A percentile compares a stretch with the other conserved stretches of the same genome.
phyloP scores from a whole-genome alignment of 2,797 vertebrate species.

The Crenuchus spilurus region DNA sequence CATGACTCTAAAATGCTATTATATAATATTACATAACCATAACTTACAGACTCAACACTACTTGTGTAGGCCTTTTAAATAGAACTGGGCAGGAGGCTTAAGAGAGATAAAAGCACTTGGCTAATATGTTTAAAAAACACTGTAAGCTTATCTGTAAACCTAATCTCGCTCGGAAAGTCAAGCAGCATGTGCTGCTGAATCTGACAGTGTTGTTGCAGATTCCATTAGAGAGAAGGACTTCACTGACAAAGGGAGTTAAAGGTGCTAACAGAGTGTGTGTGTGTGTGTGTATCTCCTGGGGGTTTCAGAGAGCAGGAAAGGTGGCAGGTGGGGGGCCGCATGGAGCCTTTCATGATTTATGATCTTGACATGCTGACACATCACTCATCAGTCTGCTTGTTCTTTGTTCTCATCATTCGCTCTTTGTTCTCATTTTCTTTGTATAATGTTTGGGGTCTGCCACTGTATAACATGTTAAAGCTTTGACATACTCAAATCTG shows the following conservation, averaged over 20 bases:
- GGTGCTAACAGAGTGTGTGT: background rate
- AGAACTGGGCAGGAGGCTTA: background rate
- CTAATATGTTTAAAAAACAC: background rate
- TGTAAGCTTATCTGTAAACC: background rate
- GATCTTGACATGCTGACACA: constrained; percentile 37
- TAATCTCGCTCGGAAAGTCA: background rate
- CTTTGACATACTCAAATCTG: background rate
- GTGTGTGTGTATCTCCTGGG: background rate
- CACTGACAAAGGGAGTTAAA: background rate
- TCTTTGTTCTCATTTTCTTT: background rate
- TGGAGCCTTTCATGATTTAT: constrained; percentile 30
- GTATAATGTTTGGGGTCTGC: background rate
- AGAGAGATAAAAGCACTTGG: background rate
- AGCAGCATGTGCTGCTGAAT: background rate
- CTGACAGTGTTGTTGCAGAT: background rate
- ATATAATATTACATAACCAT: background rate
- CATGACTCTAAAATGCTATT: background rate
- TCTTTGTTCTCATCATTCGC: constrained; percentile 26
- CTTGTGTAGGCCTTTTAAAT: background rate
- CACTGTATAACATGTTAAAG: background rate
- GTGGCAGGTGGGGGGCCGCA: constrained; percentile 5
- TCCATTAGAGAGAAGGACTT: constrained; percentile 11
- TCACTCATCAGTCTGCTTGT: constrained; percentile 16
- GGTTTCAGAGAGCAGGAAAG: background rate
- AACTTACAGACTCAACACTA: background rate